Evolutionary conservation across 2,797 vertebrate species (phyloP), one percentile per base, ranked within the genome.

Genomic region (Muscicapa comitata): DNA sequence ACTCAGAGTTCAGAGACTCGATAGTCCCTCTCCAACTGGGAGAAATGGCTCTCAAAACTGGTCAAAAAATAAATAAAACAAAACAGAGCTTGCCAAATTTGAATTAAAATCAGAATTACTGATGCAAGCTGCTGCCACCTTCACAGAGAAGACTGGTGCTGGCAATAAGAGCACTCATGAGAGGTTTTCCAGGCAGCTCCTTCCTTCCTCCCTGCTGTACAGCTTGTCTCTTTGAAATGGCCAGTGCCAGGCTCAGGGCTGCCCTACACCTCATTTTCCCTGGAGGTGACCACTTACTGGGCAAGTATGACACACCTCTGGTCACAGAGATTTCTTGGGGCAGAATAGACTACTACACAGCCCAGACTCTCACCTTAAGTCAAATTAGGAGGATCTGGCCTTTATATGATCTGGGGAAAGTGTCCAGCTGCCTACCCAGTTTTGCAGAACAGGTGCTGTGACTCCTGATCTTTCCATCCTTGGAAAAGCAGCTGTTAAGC

Each of bases 71-170:
- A 61, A 66, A 37, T 10, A 28, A 70, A 65, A 45, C 4, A 21
- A 43, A 58, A 18, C 2, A 6, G 11, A 59, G 47, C 33, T 16
- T 62, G 35, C 51, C 35, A 33, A 24, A 42, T 90, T 19, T 91
- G 42, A 85, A 82, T 88, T 86, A 79, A 91, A 90, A 67, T 68
- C 59, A 68, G 71, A 81, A 79, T 88, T 88, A 51, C 23, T 37
- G 28, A 43, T 59, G 29, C 70, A 73, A 94, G 45, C 80, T 92
- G 73, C 88, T 72, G 68, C 68, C 71, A 37, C 91, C 65, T 88
- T 95, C 59, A 33, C 74, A 77, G 33, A 26, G 58, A 89, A 86
- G 76, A 77, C 51, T 88, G 63, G 17, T 4, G 8, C 51, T 78
- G 78, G 58, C 77, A 79, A 21, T 4, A 1, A n/a, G 14, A 72